Conservation (phyloP, 2,797 vertebrate species). For the Oreochromis grahami region DNA sequence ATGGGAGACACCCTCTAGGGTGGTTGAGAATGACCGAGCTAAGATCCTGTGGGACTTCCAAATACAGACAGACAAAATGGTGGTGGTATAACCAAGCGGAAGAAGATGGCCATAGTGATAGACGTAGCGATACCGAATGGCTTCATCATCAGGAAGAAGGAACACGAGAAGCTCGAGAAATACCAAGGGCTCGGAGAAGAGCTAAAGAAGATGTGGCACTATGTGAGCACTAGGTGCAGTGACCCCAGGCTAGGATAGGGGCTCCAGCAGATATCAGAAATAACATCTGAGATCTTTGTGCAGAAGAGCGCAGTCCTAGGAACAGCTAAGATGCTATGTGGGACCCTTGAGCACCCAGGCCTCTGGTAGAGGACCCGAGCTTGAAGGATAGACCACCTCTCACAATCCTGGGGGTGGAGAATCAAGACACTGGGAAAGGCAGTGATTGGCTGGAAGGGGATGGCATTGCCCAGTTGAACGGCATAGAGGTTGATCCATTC, state of each 20-base stretch:
- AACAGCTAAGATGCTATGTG: background rate
- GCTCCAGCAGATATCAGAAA: background rate
- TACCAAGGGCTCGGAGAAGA: background rate
- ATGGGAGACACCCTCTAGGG: background rate
- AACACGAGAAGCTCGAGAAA: background rate
- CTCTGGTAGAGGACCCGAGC: accelerated
- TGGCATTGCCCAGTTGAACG: background rate
- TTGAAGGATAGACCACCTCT: background rate
- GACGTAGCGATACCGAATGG: background rate
- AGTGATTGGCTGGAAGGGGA: background rate
- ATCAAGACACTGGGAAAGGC: background rate
- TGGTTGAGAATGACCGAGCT: background rate
- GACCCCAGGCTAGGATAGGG: background rate
- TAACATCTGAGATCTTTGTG: background rate
- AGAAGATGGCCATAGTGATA: background rate
- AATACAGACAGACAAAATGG: background rate
- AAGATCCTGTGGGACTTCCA: background rate
- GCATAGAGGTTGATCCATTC: conserved; percentile 86
- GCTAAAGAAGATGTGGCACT: background rate
- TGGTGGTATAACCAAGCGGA: background rate
- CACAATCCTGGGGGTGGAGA: background rate
- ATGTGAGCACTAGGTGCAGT: no score
- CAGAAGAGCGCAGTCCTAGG: background rate
- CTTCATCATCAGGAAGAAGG: background rate
- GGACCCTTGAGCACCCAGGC: background rate